Evolutionary conservation across 1,140 invertebrate genomes (phyloP), one percentile per base, ranked within the genome.

Genomic region (Microplitis demolitor): DNA sequence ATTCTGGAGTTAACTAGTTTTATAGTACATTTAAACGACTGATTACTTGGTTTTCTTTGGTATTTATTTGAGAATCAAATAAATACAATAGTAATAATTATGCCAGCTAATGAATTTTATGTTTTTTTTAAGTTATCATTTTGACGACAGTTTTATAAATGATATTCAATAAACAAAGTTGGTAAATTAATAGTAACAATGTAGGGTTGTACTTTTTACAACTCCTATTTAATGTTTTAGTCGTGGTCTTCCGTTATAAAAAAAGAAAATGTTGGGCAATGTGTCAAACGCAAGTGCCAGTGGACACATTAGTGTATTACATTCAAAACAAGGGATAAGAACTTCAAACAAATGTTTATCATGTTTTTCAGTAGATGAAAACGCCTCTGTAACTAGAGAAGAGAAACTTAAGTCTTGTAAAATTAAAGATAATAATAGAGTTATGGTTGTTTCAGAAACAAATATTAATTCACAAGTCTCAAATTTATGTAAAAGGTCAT

Each of bases 241-340:
- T 39, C 50, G n/a, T 24, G 39, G 53, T 68, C 53, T 58, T 58
- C 33, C 54, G 34, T 14, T 39, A 68, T 58, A 68, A 58, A 6
- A 16, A 16, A 68, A 62, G 72, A 83, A 77, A 66, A 87, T 87
- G 86, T 85, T 87, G 69, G 84, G 84, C 61, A 87, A 87, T 73
- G 80, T 84, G 71, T 81, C 84, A 33, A 60, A 70, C 4, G 77
- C 78, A 60, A 84, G 81, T 62, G 77, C 75, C 8, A 78, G 83
- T 5, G 83, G 80, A 33, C 79, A 76, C 5, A 39, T 45, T 24
- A 62, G 51, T 16, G 69, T 73, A 60, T 63, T 69, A 54, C 51
- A 71, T 13, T 31, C 16, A n/a, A 56, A 60, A 31, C 54, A 14
- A 69, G 56, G 54, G 56, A 35, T 74, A 31, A 71, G 63, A 3